Evolutionary conservation across 1,140 invertebrate genomes (phyloP).

Genomic region (Macrotrachela quadricornifera): DNA sequence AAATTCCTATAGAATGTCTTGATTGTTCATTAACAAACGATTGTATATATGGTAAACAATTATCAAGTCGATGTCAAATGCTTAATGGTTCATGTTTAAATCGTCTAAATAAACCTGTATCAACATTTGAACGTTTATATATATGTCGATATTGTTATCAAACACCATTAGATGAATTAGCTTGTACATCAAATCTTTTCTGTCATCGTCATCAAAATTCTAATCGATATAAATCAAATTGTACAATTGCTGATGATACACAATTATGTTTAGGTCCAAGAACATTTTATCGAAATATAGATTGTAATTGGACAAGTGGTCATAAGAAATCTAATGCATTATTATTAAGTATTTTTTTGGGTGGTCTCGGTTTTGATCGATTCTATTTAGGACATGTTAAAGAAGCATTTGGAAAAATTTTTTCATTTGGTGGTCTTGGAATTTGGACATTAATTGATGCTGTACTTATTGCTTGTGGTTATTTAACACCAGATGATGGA

Average conservation of each 20-base stretch:
- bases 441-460: slow-evolving; percentile 97
- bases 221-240: slow-evolving; percentile 53
- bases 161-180: slow-evolving; percentile 61
- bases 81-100: too few relatives aligned
- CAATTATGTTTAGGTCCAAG: slow-evolving; percentile 53
- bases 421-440: slow-evolving; percentile 92
- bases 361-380: slow-evolving; percentile 88
- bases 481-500: slow-evolving; percentile 78
- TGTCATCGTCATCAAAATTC: slow-evolving; percentile 41
- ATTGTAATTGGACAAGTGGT: slow-evolving; percentile 88
- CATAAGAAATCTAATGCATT: slow-evolving; percentile 87
- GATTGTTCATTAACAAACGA: too few relatives aligned
- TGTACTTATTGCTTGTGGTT: slow-evolving; percentile 77
- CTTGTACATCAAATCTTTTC: slow-evolving; percentile 57
- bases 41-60: too few relatives aligned
- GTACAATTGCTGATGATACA: slow-evolving; percentile 61
- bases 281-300: slow-evolving; percentile 58
- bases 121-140: too few relatives aligned
- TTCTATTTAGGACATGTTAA: slow-evolving; percentile 38
- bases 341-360: slow-evolving; percentile 61
- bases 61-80: too few relatives aligned
- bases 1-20: too few relatives aligned
- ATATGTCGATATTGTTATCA: slow-evolving; percentile 86
- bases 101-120: too few relatives aligned
- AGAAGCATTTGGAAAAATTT: slow-evolving; percentile 91